Evolutionary conservation across 2,888 invertebrate genomes (phyloP).

Genomic region (Amblyteles armatorius): DNA sequence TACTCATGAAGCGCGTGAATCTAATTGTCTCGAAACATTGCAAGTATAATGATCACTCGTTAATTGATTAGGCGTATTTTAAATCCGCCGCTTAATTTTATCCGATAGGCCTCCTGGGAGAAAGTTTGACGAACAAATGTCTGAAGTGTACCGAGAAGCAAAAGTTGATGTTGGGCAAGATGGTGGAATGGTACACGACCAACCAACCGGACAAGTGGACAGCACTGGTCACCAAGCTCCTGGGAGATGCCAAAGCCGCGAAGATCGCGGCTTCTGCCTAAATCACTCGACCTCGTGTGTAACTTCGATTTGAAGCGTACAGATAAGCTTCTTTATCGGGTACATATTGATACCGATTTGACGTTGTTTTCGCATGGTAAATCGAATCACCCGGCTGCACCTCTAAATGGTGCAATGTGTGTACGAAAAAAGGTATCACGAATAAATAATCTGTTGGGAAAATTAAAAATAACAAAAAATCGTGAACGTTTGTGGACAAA

Average conservation of each 20-base stretch:
- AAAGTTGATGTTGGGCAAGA: conserved; percentile 71
- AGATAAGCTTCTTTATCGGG: not conserved
- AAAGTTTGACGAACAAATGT: conserved; percentile 77
- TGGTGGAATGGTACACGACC: conserved; percentile 76
- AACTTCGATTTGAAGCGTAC: not conserved
- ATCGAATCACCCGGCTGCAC: too few species aligned
- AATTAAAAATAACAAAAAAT: too few species aligned
- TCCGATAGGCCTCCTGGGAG: conserved; percentile 73
- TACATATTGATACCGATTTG: not conserved
- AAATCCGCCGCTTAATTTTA: not conserved
- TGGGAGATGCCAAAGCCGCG: conserved; percentile 69
- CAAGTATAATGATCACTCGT: not conserved
- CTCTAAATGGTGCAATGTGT: too few species aligned
- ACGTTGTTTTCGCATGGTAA: too few species aligned
- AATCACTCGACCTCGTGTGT: not conserved
- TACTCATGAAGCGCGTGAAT: not conserved
- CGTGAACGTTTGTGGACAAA: too few species aligned
- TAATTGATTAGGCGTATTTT: not conserved
- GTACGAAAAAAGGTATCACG: not conserved
- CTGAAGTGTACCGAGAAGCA: conserved; percentile 77
- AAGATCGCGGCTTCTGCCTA: conserved; percentile 44
- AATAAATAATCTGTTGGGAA: not conserved
- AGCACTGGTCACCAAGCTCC: conserved; percentile 69
- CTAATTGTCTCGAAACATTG: not conserved
- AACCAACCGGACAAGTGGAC: conserved; percentile 75